Evolutionary conservation across 2,797 vertebrate species (phyloP).

Genomic region (Scolopax rusticola): DNA sequence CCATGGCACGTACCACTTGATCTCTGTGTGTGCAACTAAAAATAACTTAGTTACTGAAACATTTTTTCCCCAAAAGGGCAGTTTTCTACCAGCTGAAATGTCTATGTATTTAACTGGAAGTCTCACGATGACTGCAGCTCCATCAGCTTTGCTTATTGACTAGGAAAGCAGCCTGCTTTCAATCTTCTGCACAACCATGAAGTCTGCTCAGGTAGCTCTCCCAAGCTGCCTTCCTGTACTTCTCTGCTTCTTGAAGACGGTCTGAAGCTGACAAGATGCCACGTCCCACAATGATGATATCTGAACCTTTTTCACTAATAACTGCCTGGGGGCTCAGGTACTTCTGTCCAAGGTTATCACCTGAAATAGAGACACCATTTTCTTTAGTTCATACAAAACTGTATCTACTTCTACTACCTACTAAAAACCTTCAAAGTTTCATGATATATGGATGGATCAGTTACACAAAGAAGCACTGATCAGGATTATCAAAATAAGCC

Average conservation of each 20-base stretch:
- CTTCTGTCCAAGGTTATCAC: slow-evolving; percentile 90
- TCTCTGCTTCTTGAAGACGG: slow-evolving; percentile 83
- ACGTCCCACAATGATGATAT: slow-evolving; percentile 95
- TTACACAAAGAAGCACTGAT: background rate
- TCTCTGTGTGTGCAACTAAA: background rate
- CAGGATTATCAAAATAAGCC: background rate
- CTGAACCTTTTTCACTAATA: slow-evolving; percentile 85
- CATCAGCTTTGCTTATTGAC: background rate
- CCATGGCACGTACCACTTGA: background rate
- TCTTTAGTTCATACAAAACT: background rate
- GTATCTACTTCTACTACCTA: too few relatives aligned
- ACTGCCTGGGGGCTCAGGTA: slow-evolving; percentile 90
- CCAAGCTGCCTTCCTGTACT: slow-evolving; percentile 91
- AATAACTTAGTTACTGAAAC: background rate
- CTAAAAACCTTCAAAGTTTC: too few relatives aligned
- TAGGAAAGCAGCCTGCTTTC: background rate
- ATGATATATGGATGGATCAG: background rate
- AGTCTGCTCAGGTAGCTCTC: slow-evolving; percentile 87
- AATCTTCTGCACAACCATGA: background rate
- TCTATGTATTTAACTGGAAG: background rate
- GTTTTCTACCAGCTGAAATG: background rate
- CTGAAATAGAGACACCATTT: slow-evolving; percentile 69
- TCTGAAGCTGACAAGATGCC: slow-evolving; percentile 87
- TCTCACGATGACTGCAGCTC: background rate
- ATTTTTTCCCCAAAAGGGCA: background rate